A percentile compares a stretch with the other conserved stretches of the same genome.
These are phyloP conservation scores for Magallana ariakensis DNA, from an alignment of 1,140 invertebrate genomes.

Conservation along the genomic window DNA sequence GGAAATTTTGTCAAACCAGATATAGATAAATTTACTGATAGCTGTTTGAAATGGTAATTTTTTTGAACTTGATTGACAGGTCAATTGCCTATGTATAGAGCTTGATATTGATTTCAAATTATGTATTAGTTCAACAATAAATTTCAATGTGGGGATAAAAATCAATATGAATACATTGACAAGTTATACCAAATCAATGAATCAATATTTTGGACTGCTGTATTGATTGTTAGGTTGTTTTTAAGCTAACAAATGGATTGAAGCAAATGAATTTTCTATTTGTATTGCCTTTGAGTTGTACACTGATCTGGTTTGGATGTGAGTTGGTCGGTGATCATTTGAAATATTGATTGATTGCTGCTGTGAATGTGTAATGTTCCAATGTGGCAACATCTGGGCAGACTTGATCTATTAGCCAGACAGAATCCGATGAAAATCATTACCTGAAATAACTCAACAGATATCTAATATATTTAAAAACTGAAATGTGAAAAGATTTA, in stretches of 20 bases:
- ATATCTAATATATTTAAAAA: background rate
- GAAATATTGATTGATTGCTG: slow-evolving; percentile 28
- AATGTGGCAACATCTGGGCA: slow-evolving; percentile 12
- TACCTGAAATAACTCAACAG: slow-evolving; percentile 7
- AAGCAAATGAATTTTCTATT: slow-evolving; percentile 32
- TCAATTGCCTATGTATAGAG: too few species aligned
- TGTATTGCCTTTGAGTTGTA: slow-evolving; percentile 14
- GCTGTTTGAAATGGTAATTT: too few species aligned
- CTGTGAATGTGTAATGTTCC: slow-evolving; percentile 27
- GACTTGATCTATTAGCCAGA: slow-evolving; percentile 23
- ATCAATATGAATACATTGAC: slow-evolving; percentile 23
- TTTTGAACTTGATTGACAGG: too few species aligned
- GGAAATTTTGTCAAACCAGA: too few species aligned
- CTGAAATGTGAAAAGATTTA: background rate
- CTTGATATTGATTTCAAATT: slow-evolving; percentile 13
- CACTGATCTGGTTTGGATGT: slow-evolving; percentile 8
- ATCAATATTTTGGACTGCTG: background rate
- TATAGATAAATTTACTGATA: too few species aligned
- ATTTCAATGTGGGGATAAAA: background rate
- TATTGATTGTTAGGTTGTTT: slow-evolving; percentile 2
- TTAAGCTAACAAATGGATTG: background rate
- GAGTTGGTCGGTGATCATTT: background rate
- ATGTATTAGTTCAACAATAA: background rate
- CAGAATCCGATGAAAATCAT: slow-evolving; percentile 19
- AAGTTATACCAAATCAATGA: slow-evolving; percentile 23